Conservation (phyloP, 2,797 vertebrate genomes). For the Pipistrellus kuhlii region DNA sequence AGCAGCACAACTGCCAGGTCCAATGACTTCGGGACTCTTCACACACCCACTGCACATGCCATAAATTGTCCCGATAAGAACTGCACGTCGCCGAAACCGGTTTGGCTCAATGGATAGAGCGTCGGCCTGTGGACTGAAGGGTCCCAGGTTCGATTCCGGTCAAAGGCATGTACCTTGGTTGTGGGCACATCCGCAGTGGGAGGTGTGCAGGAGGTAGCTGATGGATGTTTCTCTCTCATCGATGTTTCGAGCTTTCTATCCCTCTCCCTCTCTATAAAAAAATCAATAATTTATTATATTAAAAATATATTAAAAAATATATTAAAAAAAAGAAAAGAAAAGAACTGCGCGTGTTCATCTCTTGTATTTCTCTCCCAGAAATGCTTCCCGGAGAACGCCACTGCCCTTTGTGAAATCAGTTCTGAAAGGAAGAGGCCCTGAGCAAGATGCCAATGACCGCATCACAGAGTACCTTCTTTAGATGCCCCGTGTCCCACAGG, state of each 20-base stretch:
- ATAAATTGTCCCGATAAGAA: conserved; percentile 62
- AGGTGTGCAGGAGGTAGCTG: too few species aligned
- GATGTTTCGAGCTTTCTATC: too few species aligned
- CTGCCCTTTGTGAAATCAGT: conserved; percentile 65
- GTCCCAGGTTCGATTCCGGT: too few species aligned
- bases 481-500: conserved; percentile 58
- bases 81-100: background rate
- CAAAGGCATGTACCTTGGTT: too few species aligned
- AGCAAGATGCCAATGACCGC: conserved; percentile 61
- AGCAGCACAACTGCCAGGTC: conserved; percentile 58
- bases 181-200: too few species aligned
- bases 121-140: too few species aligned
- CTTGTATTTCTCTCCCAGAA: conserved; percentile 71
- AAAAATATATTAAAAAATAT: too few species aligned
- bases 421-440: conserved; percentile 64
- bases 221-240: too few species aligned
- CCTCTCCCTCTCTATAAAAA: too few species aligned
- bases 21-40: conserved; percentile 60
- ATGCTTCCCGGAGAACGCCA: conserved; percentile 46
- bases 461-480: conserved; percentile 62
- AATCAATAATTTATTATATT: too few species aligned
- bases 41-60: conserved; percentile 50
- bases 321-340: too few species aligned
- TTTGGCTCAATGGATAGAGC: too few species aligned
- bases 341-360: conserved; percentile 46